phyloP scores from a whole-genome alignment of 2,113 vertebrate species.

The Brevimyrus niger region DNA sequence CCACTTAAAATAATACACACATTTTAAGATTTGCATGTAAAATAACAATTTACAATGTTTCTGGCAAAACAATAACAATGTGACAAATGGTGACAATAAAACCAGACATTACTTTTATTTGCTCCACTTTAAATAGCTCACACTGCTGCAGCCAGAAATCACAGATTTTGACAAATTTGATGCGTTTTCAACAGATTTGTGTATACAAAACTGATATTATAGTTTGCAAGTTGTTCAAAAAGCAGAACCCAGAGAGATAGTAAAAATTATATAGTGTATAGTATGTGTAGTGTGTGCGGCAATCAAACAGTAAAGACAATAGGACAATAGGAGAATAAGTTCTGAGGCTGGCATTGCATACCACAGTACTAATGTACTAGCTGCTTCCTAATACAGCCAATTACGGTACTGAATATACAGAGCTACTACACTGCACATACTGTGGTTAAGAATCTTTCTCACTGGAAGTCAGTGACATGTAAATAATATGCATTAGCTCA shows the following conservation, averaged over 20 bases:
- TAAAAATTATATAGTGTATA: not conserved
- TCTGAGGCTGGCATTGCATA: not conserved
- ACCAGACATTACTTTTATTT: not conserved
- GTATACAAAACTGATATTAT: not conserved
- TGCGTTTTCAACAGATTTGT: not conserved
- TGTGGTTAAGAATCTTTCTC: not conserved
- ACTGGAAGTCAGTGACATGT: not conserved
- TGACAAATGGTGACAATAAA: not conserved
- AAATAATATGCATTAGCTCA: not conserved
- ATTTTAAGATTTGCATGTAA: not conserved
- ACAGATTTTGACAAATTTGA: not conserved
- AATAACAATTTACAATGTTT: not conserved
- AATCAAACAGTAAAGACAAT: not conserved
- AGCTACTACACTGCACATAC: not conserved
- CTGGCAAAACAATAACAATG: not conserved
- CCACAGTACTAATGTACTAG: not conserved
- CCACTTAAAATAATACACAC: not conserved
- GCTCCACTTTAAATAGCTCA: not conserved
- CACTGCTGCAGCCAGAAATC: not conserved
- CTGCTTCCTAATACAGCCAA: not conserved
- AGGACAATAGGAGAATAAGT: not conserved
- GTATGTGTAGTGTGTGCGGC: not conserved
- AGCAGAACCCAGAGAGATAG: not conserved
- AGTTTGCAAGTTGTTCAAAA: not conserved
- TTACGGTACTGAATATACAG: not conserved